phyloP scores from a whole-genome alignment of 2,888 invertebrate genomes.

The Macrosiphum euphorbiae region DNA sequence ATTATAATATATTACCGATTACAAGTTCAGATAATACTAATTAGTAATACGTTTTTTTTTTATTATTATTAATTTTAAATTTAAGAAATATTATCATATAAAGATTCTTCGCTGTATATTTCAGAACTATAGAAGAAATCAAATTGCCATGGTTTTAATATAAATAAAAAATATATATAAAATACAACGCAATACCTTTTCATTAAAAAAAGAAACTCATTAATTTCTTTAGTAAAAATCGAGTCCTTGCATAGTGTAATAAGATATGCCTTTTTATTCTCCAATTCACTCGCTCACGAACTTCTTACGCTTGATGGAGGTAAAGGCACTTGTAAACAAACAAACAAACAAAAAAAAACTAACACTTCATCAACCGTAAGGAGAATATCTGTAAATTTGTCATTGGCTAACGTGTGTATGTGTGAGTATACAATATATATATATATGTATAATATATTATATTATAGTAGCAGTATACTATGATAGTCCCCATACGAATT shows the following conservation, averaged over 20 bases:
- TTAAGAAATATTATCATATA: neutral
- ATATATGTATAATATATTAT: neutral
- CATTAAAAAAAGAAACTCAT: conserved; percentile 11
- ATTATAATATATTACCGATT: neutral
- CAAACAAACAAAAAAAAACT: conserved; percentile 5
- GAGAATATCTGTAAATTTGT: conserved; percentile 7
- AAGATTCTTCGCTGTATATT: neutral
- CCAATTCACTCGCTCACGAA: neutral
- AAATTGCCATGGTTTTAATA: neutral
- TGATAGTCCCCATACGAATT: conserved; percentile 3
- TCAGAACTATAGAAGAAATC: neutral
- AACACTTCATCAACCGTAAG: neutral
- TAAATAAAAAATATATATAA: neutral
- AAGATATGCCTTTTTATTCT: conserved; percentile 37
- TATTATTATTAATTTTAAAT: neutral
- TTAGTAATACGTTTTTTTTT: neutral
- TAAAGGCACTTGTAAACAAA: neutral
- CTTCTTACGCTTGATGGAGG: neutral
- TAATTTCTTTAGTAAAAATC: neutral
- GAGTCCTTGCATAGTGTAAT: neutral
- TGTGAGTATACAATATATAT: neutral
- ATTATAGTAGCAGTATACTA: neutral
- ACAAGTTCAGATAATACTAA: neutral
- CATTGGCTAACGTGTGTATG: neutral
- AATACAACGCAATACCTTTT: neutral